These are phyloP conservation scores for Caenorhabditis sulstoni DNA, from an alignment of 2,888 invertebrate species.

Conservation along the genomic window DNA sequence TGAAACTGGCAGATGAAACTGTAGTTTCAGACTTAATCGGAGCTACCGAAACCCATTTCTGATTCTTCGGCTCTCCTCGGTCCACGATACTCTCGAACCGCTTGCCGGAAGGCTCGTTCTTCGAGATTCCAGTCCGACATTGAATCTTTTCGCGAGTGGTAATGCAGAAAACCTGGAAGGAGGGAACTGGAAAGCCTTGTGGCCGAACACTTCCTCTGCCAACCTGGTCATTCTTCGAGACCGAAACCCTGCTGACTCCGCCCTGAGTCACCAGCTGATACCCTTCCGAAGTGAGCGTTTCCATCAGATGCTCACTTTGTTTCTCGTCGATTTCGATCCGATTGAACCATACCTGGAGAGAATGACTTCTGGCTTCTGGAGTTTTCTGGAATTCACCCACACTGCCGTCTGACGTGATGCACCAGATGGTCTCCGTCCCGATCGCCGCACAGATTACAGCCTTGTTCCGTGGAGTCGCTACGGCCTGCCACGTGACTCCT, in stretches of 20 bases:
- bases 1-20: too few species aligned
- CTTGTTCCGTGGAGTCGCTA: conserved; percentile 48
- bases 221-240: conserved; percentile 52
- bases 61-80: conserved; percentile 40
- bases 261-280: conserved; percentile 41
- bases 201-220: not conserved
- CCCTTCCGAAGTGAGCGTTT: conserved; percentile 1
- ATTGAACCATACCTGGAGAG: conserved; percentile 41
- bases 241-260: conserved; percentile 42
- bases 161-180: conserved; percentile 45
- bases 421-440: conserved; percentile 59
- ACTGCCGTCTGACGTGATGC: conserved; percentile 57
- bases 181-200: conserved; percentile 2
- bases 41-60: conserved; percentile 56
- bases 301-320: conserved; percentile 38
- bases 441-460: conserved; percentile 52
- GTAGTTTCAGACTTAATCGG: not conserved
- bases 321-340: conserved; percentile 35
- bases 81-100: conserved; percentile 55
- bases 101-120: conserved; percentile 55
- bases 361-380: not conserved
- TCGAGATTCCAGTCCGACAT: conserved; percentile 49
- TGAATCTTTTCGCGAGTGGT: conserved; percentile 37
- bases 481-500: conserved; percentile 46
- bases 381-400: conserved; percentile 19